These are phyloP conservation scores for Chionis minor DNA, from an alignment of 2,113 vertebrate species.

Conservation along the genomic window DNA sequence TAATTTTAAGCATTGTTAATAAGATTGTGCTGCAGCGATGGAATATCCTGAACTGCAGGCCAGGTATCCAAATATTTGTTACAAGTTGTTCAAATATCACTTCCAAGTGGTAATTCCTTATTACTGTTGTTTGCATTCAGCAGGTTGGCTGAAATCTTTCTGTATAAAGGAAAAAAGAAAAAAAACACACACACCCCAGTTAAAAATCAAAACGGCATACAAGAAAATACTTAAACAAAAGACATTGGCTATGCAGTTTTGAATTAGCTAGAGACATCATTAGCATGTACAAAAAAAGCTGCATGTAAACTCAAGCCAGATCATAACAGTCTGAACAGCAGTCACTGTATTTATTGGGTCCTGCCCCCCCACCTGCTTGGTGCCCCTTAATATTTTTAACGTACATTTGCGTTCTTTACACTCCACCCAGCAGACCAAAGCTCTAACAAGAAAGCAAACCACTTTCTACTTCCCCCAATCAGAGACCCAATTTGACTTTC, in stretches of 20 bases:
- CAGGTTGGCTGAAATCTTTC: slow-evolving; percentile 92
- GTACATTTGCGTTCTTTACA: not conserved
- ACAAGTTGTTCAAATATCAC: slow-evolving; percentile 71
- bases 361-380: not conserved
- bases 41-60: slow-evolving; percentile 75
- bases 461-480: not conserved
- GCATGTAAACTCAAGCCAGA: not conserved
- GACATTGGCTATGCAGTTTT: not conserved
- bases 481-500: not conserved
- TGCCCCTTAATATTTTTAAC: not conserved
- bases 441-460: not conserved
- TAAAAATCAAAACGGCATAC: not conserved
- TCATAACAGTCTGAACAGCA: not conserved
- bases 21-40: slow-evolving; percentile 73
- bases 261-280: not conserved
- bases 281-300: not conserved
- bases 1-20: slow-evolving; percentile 69
- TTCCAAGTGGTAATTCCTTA: slow-evolving; percentile 72
- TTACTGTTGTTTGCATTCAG: slow-evolving; percentile 99
- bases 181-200: not conserved
- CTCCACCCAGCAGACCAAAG: not conserved
- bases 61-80: slow-evolving; percentile 77
- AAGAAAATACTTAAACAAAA: not conserved
- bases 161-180: slow-evolving; percentile 57
- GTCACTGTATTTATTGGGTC: not conserved